Conservation (phyloP, 2,113 vertebrate genomes). For the Talpa occidentalis region DNA sequence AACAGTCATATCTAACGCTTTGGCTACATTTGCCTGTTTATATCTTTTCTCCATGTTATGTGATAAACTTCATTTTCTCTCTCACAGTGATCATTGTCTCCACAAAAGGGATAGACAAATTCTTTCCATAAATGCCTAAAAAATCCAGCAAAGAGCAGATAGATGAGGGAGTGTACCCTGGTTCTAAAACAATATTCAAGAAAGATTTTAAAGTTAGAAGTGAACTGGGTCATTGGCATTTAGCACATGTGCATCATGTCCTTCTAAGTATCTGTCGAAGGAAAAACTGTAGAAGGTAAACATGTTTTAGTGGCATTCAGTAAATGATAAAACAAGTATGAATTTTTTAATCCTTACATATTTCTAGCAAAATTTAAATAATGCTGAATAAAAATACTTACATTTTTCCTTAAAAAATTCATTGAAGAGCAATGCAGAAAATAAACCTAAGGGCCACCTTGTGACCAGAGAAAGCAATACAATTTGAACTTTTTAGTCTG, state of each 20-base stretch:
- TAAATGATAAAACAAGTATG: constrained; percentile 21
- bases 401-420: neutral
- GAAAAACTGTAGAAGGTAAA: neutral
- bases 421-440: constrained; percentile 44
- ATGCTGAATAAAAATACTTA: constrained; percentile 11
- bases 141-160: neutral
- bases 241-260: neutral
- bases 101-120: neutral
- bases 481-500: constrained; percentile 15
- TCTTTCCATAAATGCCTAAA: neutral
- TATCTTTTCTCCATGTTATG: neutral
- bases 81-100: neutral
- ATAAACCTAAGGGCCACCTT: neutral
- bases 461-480: constrained; percentile 10
- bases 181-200: constrained; percentile 41
- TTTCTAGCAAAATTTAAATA: constrained; percentile 32
- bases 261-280: neutral
- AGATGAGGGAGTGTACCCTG: neutral
- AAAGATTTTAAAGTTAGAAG: neutral
- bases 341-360: neutral
- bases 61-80: neutral
- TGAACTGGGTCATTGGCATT: neutral
- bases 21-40: neutral
- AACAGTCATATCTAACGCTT: neutral
- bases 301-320: constrained; percentile 2